Base-by-base conservation (phyloP, 2,797 vertebrate species). In the Sebastes itinus region DNA sequence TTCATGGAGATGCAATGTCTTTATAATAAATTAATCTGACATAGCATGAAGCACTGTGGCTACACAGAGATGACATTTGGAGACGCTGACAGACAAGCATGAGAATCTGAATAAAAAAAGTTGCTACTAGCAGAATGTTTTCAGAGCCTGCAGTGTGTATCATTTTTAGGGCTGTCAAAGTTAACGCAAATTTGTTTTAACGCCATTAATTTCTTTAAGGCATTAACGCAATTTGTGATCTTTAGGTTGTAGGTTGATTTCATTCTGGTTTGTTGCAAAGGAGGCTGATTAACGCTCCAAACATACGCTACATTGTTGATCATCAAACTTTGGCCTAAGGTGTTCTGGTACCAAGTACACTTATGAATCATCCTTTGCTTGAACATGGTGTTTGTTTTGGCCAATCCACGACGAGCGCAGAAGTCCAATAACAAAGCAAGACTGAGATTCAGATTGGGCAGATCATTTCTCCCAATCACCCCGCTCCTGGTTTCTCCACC, bases 101-200 rank as follows among this genome's bases (percentile, higher is more conserved):
- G 56, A 77, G 3, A 61, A 83, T 72, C 64, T 60, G 28, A 78
- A 75, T 77, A 75, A 84, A 86, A 88, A 88, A 75, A 10, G 30
- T 33, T 23, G 6, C n/a, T 12, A 27, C 60, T 6, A 3, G 54
- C 7, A 52, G 13, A 49, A 30, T 55, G n/a, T 54, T 72, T 74
- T 30, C 23, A 35, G 9, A 64, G 65, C 30, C 49, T 67, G 61
- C 23, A 54, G 25, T 42, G 9, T 73, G 6, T 54, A 54, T 49
- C 0, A 49, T 49, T 49, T 46, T 49, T 20, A 49, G 46, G 46
- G 46, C 46, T 49, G 46, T 49, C 18, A 49, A 49, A 49, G 18
- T 20, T 20, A 49, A 49, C 7, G 7, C 46, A 49, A 49, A 49
- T 2, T 20, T 49, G 7, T 49, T 49, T 49, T 49, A 49, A 20